A percentile compares a stretch with the other conserved stretches of the same genome.
phyloP scores from a whole-genome alignment of 2,888 invertebrate species.

The Troides oblongomaculatus region DNA sequence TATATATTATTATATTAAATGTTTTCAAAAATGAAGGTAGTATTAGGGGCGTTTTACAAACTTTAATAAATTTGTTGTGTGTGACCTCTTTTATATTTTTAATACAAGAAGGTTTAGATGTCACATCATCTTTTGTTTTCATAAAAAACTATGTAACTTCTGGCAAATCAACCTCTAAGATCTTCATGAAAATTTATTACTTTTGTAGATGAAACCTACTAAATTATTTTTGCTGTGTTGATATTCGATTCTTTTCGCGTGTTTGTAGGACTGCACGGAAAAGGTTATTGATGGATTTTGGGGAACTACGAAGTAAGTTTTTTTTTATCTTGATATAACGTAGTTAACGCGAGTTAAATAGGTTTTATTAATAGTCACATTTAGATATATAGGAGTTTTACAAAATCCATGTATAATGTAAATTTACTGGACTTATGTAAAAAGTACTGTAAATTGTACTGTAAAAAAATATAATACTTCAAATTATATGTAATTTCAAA shows the following conservation, averaged over 20 bases:
- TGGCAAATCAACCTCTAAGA: conserved; percentile 16
- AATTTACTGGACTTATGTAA: too few relatives aligned
- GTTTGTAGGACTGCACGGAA: neutral
- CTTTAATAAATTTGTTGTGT: neutral
- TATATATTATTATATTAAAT: too few relatives aligned
- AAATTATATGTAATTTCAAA: neutral
- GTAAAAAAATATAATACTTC: neutral
- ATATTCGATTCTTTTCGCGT: conserved; percentile 1
- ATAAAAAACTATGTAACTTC: conserved; percentile 16
- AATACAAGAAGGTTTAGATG: neutral
- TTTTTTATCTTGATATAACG: neutral
- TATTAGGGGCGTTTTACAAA: neutral
- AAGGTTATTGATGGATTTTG: conserved; percentile 25
- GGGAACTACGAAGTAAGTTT: conserved; percentile 30
- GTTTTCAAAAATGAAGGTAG: too few relatives aligned
- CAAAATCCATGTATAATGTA: too few relatives aligned
- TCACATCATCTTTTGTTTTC: conserved; percentile 19
- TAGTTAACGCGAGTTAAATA: neutral
- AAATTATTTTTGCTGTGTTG: conserved; percentile 13
- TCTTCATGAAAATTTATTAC: conserved; percentile 19
- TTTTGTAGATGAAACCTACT: conserved; percentile 9
- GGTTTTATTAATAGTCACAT: neutral
- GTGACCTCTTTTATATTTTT: conserved; percentile 1
- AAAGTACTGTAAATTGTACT: too few relatives aligned
- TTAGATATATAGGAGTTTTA: too few relatives aligned